These are phyloP conservation scores for Drymodes brunneopygia DNA, from an alignment of 2,113 vertebrate species.

Conservation along the genomic window DNA sequence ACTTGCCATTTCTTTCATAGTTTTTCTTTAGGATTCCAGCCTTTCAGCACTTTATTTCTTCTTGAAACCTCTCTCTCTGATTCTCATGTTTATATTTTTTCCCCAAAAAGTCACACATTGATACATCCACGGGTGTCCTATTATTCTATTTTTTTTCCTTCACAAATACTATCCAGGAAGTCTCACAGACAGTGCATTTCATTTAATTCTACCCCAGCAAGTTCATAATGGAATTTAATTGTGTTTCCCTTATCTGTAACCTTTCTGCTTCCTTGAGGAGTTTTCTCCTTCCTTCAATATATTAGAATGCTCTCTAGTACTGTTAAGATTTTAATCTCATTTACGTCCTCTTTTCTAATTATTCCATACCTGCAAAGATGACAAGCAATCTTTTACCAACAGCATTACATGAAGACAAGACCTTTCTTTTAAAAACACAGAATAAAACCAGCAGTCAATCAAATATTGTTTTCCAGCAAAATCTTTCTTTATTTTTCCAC, in stretches of 20 bases:
- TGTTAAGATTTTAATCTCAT: not conserved
- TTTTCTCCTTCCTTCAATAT: not conserved
- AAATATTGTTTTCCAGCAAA: not conserved
- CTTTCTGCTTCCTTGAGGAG: constrained; percentile 15
- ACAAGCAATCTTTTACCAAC: constrained; percentile 13
- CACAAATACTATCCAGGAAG: not conserved
- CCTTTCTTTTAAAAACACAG: not conserved
- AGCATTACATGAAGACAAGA: constrained; percentile 16
- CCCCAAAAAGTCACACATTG: fast-evolving
- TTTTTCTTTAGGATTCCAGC: not conserved
- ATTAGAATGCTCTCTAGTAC: constrained; percentile 23
- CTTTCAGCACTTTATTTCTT: not conserved
- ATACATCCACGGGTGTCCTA: not conserved
- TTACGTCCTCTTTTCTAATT: constrained; percentile 38
- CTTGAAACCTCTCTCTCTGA: not conserved
- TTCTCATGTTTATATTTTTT: not conserved
- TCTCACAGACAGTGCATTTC: not conserved
- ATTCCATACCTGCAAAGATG: constrained; percentile 41
- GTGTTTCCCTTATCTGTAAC: constrained; percentile 51
- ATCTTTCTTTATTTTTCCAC: not conserved
- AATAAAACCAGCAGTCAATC: constrained; percentile 54
- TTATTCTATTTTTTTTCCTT: not conserved
- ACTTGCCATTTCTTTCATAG: not conserved
- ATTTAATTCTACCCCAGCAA: constrained; percentile 14
- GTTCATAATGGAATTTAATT: constrained; percentile 54